Percentiles rank a stretch among this genome's conserved stretches.
Evolutionary conservation across 2,113 vertebrate species (phyloP).

Genomic region (Polyodon spathula): DNA sequence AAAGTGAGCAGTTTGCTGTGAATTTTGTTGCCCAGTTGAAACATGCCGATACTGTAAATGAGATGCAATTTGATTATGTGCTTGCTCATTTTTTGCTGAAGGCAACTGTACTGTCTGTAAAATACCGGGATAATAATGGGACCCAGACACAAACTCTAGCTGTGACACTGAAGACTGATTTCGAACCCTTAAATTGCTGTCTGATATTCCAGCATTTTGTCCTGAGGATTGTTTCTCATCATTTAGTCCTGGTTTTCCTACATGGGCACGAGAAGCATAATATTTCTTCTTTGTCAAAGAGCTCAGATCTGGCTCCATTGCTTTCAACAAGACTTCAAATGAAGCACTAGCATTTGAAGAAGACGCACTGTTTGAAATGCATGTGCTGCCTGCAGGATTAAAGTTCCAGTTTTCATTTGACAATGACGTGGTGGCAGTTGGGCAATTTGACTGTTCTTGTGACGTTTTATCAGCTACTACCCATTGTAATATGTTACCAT

Average conservation of each 20-base stretch:
- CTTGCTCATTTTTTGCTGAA: slow-evolving; percentile 46
- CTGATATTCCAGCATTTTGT: slow-evolving; percentile 40
- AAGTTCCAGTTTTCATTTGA: slow-evolving; percentile 47
- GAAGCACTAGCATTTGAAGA: slow-evolving; percentile 65
- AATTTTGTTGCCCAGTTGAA: slow-evolving; percentile 39
- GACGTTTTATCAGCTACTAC: slow-evolving; percentile 14
- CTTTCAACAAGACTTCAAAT: slow-evolving; percentile 88
- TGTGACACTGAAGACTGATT: slow-evolving; percentile 50
- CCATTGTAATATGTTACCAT: slow-evolving; percentile 23
- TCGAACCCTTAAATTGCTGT: slow-evolving; percentile 46
- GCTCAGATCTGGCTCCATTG: slow-evolving; percentile 94
- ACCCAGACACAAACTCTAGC: slow-evolving; percentile 55
- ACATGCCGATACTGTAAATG: slow-evolving; percentile 36
- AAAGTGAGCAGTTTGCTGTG: slow-evolving; percentile 50
- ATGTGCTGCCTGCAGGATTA: slow-evolving; percentile 44
- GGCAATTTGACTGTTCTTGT: slow-evolving; percentile 8
- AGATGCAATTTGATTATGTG: slow-evolving; percentile 39
- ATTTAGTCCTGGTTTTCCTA: slow-evolving; percentile 59
- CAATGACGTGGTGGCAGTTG: slow-evolving; percentile 30
- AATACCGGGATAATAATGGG: slow-evolving; percentile 55
- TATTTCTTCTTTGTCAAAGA: slow-evolving; percentile 72
- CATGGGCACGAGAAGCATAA: slow-evolving; percentile 48
- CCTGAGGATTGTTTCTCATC: slow-evolving; percentile 28
- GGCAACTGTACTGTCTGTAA: slow-evolving; percentile 46
- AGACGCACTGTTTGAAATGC: slow-evolving; percentile 39